A percentile compares a stretch with the other conserved stretches of the same genome.
These are phyloP conservation scores for Brienomyrus longianalis DNA, from an alignment of 2,113 vertebrate genomes.

Conservation along the genomic window DNA sequence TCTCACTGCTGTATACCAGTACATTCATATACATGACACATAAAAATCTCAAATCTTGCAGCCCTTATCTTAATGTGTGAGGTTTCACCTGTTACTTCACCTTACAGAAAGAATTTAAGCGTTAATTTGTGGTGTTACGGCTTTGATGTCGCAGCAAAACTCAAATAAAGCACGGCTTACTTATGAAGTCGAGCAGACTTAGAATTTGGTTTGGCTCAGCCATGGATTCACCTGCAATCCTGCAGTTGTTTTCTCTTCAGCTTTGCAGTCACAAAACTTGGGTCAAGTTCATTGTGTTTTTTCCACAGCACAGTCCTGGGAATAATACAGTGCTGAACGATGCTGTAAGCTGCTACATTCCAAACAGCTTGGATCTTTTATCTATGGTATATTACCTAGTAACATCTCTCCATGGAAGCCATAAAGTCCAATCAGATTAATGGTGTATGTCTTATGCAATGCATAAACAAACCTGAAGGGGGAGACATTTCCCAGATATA, in stretches of 20 bases:
- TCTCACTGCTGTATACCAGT: not conserved
- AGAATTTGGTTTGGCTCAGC: not conserved
- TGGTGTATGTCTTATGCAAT: not conserved
- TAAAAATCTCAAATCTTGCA: not conserved
- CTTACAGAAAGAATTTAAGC: not conserved
- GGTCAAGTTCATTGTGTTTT: not conserved
- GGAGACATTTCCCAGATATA: not conserved
- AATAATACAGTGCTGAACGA: not conserved
- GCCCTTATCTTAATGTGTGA: not conserved
- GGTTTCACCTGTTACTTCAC: not conserved
- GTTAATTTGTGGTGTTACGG: not conserved
- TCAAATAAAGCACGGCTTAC: not conserved
- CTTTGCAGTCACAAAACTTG: not conserved
- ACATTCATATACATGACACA: not conserved
- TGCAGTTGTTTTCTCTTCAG: not conserved
- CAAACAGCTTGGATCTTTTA: not conserved
- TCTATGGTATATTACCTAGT: not conserved
- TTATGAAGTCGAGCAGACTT: not conserved
- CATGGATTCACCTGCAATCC: not conserved
- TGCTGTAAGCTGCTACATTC: not conserved
- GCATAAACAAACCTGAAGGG: not conserved
- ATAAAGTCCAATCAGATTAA: not conserved
- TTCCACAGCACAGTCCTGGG: not conserved
- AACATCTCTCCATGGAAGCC: not conserved
- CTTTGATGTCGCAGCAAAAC: not conserved